A percentile compares a stretch with the other conserved stretches of the same genome.
Evolutionary conservation across 2,797 vertebrate species (phyloP).

Genomic region (Lepus oiostolus): DNA sequence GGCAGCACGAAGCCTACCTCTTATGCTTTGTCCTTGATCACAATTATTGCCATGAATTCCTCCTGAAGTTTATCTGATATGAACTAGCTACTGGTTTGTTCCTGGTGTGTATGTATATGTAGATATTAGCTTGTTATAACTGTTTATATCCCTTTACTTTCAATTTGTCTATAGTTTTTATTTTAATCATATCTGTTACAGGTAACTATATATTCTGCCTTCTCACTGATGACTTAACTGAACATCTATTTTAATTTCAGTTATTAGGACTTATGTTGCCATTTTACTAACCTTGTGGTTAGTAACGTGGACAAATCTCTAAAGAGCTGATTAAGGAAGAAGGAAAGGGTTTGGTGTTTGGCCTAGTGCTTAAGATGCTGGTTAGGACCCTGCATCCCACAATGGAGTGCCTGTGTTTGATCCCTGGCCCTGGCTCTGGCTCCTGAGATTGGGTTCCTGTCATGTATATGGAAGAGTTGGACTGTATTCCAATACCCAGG

Average conservation of each 20-base stretch:
- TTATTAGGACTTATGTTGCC: constrained; percentile 2
- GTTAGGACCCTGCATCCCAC: too few species aligned
- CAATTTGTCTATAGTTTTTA: constrained; percentile 25
- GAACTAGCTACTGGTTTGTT: constrained; percentile 35
- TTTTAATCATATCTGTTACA: constrained; percentile 29
- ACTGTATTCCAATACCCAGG: too few species aligned
- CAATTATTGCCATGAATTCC: constrained; percentile 54
- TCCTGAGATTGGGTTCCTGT: too few species aligned
- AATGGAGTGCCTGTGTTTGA: too few species aligned
- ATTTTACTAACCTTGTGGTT: not conserved
- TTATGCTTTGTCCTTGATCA: not conserved
- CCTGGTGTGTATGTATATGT: not conserved
- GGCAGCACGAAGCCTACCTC: not conserved
- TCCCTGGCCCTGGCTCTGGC: too few species aligned
- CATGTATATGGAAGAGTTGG: too few species aligned
- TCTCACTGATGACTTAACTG: not conserved
- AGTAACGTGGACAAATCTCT: constrained; percentile 36
- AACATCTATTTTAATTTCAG: not conserved
- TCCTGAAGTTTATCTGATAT: constrained; percentile 5
- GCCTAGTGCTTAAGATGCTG: too few species aligned
- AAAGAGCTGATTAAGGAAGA: constrained; percentile 32
- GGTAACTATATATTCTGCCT: not conserved
- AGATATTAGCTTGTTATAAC: constrained; percentile 12
- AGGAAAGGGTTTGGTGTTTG: not conserved
- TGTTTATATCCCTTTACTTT: constrained; percentile 36